Evolutionary conservation across 2,797 vertebrate species (phyloP), one percentile per base, ranked within the genome.

Genomic region (Dryobates pubescens): DNA sequence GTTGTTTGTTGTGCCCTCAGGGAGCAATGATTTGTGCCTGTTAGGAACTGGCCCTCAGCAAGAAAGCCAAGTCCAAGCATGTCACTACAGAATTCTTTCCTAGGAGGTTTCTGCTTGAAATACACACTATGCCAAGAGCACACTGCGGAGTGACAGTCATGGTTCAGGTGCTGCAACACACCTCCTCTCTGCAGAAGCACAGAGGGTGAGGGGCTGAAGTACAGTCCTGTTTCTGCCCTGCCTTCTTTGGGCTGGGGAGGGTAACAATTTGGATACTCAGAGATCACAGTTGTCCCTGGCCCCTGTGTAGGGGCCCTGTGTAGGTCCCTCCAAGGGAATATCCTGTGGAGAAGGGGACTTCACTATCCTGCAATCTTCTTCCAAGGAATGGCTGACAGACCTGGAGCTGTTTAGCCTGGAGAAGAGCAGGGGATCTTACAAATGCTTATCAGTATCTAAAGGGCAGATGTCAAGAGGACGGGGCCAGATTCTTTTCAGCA

Each of bases 1-100:
- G 61, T 5, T 24, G 36, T 29, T 56, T 10, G 38, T 49, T 19
- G 15, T 29, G 64, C 38, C 57, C 34, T 54, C 22, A 0, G 45
- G 54, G 15, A 47, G 17, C 1, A 0, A 22, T 12, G 32, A 8
- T 45, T 54, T 23, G 19, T 65, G 36, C 27, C 47, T 6, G 0
- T 17, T 20, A 47, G 49, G 62, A 82, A 23, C 23, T 22, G 41
- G 49, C 67, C 72, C n/a, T 7, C 22, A 26, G 64, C 57, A 41
- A 29, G 68, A 53, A 76, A 72, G 24, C n/a, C 45, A 41, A 14
- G 57, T 41, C 13, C 12, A n/a, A 32, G 51, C 2, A 1, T 19
- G 30, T 71, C 62, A 17, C 53, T 54, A 5, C 24, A 24, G 75
- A 12, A 5, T 24, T 23, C 1, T 58, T 23, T 82, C 51, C 41